Evolutionary conservation across 1,140 invertebrate genomes (phyloP).

Genomic region (Oncopodura yosiiana): DNA sequence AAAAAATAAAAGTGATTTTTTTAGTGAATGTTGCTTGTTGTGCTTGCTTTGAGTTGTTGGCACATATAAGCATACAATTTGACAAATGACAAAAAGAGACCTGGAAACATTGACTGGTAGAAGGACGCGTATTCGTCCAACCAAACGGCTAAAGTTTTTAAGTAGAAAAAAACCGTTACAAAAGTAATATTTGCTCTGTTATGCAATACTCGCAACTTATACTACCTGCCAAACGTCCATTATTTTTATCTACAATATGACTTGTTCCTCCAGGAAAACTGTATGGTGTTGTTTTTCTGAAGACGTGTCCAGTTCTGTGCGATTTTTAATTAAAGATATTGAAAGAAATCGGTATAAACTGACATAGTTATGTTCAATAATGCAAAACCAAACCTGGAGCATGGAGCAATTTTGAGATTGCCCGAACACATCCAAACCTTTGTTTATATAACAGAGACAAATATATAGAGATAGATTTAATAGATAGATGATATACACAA

Average conservation of each 20-base stretch:
- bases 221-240: constrained; percentile 86
- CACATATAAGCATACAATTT: no score
- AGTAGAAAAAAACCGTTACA: no score
- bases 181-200: no score
- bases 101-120: constrained; percentile 96
- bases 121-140: constrained; percentile 96
- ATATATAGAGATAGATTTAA: not conserved
- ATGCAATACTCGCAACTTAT: no score
- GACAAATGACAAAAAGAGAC: constrained; percentile 34
- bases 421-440: constrained; percentile 98
- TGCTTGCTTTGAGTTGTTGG: no score
- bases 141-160: no score
- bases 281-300: constrained; percentile 97
- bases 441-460: constrained; percentile 13
- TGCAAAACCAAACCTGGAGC: constrained; percentile 84
- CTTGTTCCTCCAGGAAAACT: constrained; percentile 97
- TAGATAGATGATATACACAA: not conserved
- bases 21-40: no score
- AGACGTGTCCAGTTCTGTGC: constrained; percentile 93
- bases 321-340: no score
- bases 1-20: no score
- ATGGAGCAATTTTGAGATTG: constrained; percentile 77
- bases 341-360: no score
- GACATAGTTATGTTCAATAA: no score
- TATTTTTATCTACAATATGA: constrained; percentile 96